Evolutionary conservation across 2,888 invertebrate genomes (phyloP).

Genomic region (Stegophylla sp.): DNA sequence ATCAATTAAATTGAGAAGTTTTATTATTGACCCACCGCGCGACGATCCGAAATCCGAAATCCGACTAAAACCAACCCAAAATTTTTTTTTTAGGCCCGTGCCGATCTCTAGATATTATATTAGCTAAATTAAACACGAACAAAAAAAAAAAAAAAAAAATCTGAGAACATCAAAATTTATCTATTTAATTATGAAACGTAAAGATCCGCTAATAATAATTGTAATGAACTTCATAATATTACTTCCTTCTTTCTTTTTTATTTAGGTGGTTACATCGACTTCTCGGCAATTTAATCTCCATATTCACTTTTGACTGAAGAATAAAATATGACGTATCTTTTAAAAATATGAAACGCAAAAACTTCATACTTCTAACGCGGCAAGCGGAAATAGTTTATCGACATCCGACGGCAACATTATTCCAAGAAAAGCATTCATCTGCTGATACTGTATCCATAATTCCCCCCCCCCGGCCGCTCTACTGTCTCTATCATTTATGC

Average conservation of each 20-base stretch:
- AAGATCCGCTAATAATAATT: neutral
- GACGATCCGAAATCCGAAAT: too few relatives aligned
- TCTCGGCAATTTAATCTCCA: neutral
- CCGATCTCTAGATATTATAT: too few relatives aligned
- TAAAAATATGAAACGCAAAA: constrained; percentile 10
- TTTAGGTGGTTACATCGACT: neutral
- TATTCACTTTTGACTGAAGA: neutral
- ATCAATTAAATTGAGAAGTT: too few relatives aligned
- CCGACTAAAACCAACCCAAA: too few relatives aligned
- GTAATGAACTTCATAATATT: neutral
- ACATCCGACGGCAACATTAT: constrained; percentile 24
- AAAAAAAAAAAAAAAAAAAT: too few relatives aligned
- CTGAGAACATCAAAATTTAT: too few relatives aligned
- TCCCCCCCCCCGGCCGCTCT: neutral
- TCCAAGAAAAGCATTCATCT: constrained; percentile 16
- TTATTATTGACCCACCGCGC: too few relatives aligned
- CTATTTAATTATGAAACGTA: too few relatives aligned
- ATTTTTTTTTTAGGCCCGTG: too few relatives aligned
- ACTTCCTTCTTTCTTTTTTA: neutral
- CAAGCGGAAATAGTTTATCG: constrained; percentile 36
- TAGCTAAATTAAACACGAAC: too few relatives aligned
- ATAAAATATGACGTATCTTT: neutral
- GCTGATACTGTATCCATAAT: neutral
- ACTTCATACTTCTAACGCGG: constrained; percentile 18
- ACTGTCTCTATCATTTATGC: neutral